Percentiles rank a stretch among this genome's conserved stretches.
phyloP scores from a whole-genome alignment of 2,113 vertebrate species.

The Vimba vimba region DNA sequence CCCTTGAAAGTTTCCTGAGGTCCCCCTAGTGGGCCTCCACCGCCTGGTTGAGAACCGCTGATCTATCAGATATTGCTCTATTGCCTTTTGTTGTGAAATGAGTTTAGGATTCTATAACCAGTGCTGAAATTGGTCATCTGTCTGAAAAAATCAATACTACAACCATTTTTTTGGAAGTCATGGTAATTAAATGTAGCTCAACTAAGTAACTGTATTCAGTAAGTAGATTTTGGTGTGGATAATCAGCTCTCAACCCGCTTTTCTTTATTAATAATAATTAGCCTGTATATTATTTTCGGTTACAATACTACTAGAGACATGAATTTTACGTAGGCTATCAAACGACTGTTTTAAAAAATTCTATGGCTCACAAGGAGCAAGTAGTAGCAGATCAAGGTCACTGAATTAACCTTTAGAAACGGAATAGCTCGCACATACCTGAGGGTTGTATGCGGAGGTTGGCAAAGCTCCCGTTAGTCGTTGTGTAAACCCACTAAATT shows the following conservation, averaged over 20 bases:
- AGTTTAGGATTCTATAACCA: neutral
- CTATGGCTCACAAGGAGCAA: neutral
- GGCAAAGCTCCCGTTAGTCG: slow-evolving; percentile 71
- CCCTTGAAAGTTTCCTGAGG: neutral
- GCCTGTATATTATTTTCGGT: neutral
- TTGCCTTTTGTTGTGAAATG: neutral
- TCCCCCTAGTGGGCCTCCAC: neutral
- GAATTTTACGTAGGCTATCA: neutral
- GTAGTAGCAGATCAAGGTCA: slow-evolving; percentile 41
- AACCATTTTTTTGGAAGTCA: no score
- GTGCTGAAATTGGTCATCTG: neutral
- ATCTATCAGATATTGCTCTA: neutral
- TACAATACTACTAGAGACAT: neutral
- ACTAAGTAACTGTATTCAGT: neutral
- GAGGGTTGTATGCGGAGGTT: slow-evolving; percentile 75
- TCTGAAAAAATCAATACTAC: no score
- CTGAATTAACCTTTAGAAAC: neutral
- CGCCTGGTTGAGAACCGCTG: neutral
- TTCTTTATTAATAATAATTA: neutral
- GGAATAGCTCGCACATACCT: slow-evolving; percentile 69
- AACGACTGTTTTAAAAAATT: neutral
- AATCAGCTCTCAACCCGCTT: neutral
- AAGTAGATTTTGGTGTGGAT: neutral
- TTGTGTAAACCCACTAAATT: slow-evolving; percentile 80
- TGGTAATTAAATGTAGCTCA: neutral